Evolutionary conservation across 2,797 vertebrate species (phyloP), one percentile per base, ranked within the genome.

Genomic region (Coilia nasus): DNA sequence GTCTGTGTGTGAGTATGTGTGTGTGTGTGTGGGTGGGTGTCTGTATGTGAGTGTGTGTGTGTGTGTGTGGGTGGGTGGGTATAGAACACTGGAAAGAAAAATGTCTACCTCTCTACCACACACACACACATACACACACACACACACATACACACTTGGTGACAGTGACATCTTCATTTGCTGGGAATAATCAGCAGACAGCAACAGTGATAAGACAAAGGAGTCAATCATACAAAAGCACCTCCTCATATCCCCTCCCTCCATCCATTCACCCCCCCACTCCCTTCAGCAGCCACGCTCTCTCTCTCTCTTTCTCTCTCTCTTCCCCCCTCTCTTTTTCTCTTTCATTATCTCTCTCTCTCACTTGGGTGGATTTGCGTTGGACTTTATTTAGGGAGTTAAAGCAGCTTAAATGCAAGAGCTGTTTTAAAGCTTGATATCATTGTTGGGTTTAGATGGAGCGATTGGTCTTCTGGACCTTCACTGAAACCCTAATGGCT

Each of bases 111-210:
- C 87, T 85, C 62, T 15, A 81, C 83, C 91, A 90, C 25, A 82
- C 25, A 82, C 54, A 59, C 47, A 84, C 82, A 85, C 78, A 62
- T 71, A 81, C 90, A 86, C 60, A 85, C 85, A 81, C 80, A 82
- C 85, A 88, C 81, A 84, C 81, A 83, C 87, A 88, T 86, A 87
- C 82, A 44, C 50, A 14, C 50, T 83, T 47, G 86, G 85, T 94
- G 94, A 95, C 94, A 95, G 93, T 95, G 94, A 95, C 94, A 95
- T 95, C 94, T 95, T 94, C 93, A 95, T 95, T 94, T 35, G 31
- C 28, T 15, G 28, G 28, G 67, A 75, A 35, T 75, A 75, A 75
- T 75, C 67, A 75, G 67, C 67, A 75, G 28, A 75, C 28, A 17
- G 67, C 28, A 3, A 17, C 67, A 15, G 67, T 28, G 25, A 75